Evolutionary conservation across 2,113 vertebrate species (phyloP).

Genomic region (Electrona antarctica): DNA sequence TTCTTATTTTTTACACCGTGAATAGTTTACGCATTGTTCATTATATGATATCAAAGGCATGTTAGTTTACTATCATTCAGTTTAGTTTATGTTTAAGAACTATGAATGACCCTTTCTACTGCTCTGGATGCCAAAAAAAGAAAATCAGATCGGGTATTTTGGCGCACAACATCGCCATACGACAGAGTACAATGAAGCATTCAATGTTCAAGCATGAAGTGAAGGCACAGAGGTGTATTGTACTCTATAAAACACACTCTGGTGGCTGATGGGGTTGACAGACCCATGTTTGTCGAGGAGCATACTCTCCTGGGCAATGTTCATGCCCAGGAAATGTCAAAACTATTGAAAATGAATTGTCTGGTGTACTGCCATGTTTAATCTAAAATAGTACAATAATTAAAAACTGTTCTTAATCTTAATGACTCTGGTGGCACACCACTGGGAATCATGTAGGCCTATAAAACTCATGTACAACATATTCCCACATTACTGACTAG

Average conservation of each 20-base stretch:
- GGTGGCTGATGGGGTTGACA: constrained; percentile 41
- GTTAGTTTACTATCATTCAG: background rate
- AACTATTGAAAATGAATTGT: background rate
- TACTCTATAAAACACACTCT: constrained; percentile 49
- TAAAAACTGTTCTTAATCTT: constrained; percentile 8
- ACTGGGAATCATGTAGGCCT: background rate
- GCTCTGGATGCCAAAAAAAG: no score
- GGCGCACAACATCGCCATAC: background rate
- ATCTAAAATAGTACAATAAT: background rate
- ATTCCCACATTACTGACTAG: constrained; percentile 13
- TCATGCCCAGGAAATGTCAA: no score
- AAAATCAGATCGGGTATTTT: no score
- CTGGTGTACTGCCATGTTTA: constrained; percentile 15
- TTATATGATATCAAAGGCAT: no score
- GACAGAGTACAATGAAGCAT: background rate
- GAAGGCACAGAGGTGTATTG: constrained; percentile 71
- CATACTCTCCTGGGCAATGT: background rate
- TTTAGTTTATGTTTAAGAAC: no score
- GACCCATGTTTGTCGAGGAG: constrained; percentile 24
- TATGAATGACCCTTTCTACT: no score
- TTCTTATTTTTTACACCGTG: no score
- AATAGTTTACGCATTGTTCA: no score
- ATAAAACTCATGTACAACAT: background rate
- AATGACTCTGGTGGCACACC: constrained; percentile 22
- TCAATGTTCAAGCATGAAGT: constrained; percentile 14